phyloP scores from a whole-genome alignment of 1,140 invertebrate genomes.

The Drosophila arizonae region DNA sequence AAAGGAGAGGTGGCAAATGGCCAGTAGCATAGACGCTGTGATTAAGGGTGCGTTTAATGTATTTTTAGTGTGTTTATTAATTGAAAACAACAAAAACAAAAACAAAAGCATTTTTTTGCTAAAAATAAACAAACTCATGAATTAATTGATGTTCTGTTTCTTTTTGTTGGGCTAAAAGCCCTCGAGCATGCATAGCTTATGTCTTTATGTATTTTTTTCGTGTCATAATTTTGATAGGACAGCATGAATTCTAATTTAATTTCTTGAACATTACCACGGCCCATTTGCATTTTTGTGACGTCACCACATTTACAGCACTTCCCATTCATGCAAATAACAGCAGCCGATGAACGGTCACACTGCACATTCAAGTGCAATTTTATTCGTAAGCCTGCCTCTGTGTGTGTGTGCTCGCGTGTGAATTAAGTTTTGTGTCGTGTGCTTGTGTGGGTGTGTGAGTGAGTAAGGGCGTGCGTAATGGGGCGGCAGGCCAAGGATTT shows the following conservation, averaged over 20 bases:
- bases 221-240: neutral
- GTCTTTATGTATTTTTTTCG: neutral
- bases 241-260: neutral
- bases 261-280: conserved; percentile 1
- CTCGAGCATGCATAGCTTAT: neutral
- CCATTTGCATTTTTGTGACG: conserved; percentile 9
- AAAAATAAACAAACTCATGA: conserved; percentile 16
- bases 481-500: conserved; percentile 43
- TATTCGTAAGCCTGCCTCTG: no score
- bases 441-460: conserved; percentile 36
- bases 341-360: conserved; percentile 10
- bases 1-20: conserved; percentile 11
- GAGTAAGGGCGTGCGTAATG: conserved; percentile 45
- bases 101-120: neutral
- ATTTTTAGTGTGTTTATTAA: conserved; percentile 5
- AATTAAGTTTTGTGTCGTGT: neutral
- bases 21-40: conserved; percentile 11
- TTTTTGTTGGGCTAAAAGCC: neutral
- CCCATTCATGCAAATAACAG: conserved; percentile 25
- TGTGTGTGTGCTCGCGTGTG: neutral
- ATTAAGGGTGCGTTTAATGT: conserved; percentile 19
- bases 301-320: conserved; percentile 24
- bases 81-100: conserved; percentile 19
- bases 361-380: neutral
- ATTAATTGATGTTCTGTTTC: neutral